phyloP scores from a whole-genome alignment of 92 coral and sea anemone genomes.

The Virgularia gustaviana region DNA sequence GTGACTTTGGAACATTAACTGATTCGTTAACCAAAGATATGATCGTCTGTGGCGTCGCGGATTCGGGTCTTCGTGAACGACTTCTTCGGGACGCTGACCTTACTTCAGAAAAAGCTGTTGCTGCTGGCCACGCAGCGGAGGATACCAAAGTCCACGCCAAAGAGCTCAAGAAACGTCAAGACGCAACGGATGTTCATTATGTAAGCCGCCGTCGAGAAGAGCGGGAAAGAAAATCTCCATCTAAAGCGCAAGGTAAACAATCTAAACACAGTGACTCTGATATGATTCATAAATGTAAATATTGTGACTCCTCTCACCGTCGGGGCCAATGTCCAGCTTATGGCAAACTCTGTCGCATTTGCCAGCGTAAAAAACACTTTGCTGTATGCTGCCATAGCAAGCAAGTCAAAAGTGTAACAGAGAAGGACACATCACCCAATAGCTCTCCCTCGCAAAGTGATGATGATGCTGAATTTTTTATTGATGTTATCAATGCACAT shows the following conservation, averaged over 20 bases:
- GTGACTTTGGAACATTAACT: constrained; percentile 37
- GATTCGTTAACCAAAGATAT: constrained; percentile 48
- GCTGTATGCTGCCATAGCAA: constrained; percentile 35
- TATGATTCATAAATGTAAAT: constrained; percentile 12
- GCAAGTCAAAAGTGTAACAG: not conserved
- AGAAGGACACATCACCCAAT: not conserved
- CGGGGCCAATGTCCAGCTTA: constrained; percentile 41
- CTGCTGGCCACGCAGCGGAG: constrained; percentile 48
- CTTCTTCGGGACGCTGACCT: constrained; percentile 33
- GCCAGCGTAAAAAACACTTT: constrained; percentile 41
- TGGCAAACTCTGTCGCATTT: constrained; percentile 28
- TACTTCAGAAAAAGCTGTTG: constrained; percentile 35
- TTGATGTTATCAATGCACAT: not conserved
- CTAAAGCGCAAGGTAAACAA: not conserved
- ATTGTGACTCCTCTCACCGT: constrained; percentile 34
- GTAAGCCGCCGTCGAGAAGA: constrained; percentile 4
- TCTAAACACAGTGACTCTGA: not conserved
- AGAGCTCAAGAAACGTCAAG: constrained; percentile 19
- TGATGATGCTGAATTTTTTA: constrained; percentile 11
- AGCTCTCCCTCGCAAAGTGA: not conserved
- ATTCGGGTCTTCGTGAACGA: constrained; percentile 27
- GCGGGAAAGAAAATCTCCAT: not conserved
- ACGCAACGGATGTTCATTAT: constrained; percentile 20
- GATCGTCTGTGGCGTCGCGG: constrained; percentile 40
- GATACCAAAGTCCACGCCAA: constrained; percentile 48